Conservation (phyloP, 1,140 invertebrate species). For the Coenobita brevimanus region DNA sequence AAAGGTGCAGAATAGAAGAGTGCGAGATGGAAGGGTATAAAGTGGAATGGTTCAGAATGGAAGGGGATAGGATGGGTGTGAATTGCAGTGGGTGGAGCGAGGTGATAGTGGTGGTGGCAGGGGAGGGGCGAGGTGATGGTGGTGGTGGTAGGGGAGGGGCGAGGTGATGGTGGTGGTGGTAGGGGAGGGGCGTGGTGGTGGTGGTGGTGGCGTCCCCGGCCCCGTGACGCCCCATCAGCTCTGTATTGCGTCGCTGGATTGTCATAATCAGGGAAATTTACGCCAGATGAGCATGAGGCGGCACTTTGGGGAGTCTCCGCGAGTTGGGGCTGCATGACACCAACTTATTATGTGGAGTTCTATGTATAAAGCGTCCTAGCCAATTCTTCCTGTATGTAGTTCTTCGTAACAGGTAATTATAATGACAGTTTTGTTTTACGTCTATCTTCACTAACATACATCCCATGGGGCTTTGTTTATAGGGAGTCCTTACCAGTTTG, state of each 20-base stretch:
- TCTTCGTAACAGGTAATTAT: no score
- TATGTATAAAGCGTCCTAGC: no score
- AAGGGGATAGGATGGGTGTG: no score
- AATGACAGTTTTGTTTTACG: no score
- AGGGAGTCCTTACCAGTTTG: no score
- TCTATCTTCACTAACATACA: no score
- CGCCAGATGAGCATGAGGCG: conserved; percentile 41
- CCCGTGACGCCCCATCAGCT: conserved; percentile 37
- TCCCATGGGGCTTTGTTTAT: no score
- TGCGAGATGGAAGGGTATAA: not conserved
- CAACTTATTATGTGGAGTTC: not conserved
- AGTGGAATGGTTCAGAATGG: not conserved
- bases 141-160: not conserved
- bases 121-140: not conserved
- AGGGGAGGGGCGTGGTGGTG: not conserved
- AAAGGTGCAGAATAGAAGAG: not conserved
- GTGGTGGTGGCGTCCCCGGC: conserved; percentile 25
- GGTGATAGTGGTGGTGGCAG: not conserved
- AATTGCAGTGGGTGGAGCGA: not conserved
- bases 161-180: not conserved
- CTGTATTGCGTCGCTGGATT: conserved; percentile 33
- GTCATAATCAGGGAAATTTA: conserved; percentile 49
- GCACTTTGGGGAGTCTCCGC: conserved; percentile 7
- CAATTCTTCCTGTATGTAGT: no score
- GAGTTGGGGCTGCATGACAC: not conserved